Conservation (phyloP, 2,888 invertebrate genomes). For the Microctonus brassicae region DNA sequence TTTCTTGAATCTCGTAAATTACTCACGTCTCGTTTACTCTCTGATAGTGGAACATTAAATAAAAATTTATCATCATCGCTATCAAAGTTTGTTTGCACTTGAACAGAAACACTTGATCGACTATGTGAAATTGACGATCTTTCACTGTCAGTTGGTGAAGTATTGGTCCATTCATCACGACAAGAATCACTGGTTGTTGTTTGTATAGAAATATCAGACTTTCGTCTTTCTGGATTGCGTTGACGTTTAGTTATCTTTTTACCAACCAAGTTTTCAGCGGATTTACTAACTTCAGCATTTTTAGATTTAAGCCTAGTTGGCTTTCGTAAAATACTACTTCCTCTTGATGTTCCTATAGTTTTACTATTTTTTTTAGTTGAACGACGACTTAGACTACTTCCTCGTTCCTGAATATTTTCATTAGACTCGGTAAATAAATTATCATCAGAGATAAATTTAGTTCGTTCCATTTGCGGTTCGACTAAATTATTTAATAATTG, state of each 20-base stretch:
- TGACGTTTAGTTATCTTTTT: slow-evolving; percentile 52
- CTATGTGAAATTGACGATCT: slow-evolving; percentile 47
- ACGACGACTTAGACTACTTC: slow-evolving; percentile 1
- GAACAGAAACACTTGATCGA: slow-evolving; percentile 57
- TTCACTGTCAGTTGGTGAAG: slow-evolving; percentile 58
- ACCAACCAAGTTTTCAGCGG: slow-evolving; percentile 57
- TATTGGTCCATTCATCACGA: slow-evolving; percentile 63
- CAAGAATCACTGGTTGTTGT: slow-evolving; percentile 45
- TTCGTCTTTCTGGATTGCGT: slow-evolving; percentile 60
- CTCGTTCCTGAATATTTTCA: background rate
- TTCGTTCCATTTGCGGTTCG: slow-evolving; percentile 4
- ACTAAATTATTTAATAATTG: slow-evolving; percentile 2
- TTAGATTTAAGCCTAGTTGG: slow-evolving; percentile 58
- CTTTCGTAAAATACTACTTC: slow-evolving; percentile 55
- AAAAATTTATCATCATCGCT: slow-evolving; percentile 30
- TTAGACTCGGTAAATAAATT: background rate
- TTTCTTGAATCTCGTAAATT: slow-evolving; percentile 42
- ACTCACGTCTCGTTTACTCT: slow-evolving; percentile 50
- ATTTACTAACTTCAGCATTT: slow-evolving; percentile 59
- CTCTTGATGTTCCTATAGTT: slow-evolving; percentile 33
- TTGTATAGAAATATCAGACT: slow-evolving; percentile 63
- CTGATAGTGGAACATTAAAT: slow-evolving; percentile 47
- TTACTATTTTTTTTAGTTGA: slow-evolving; percentile 28
- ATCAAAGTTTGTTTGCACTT: slow-evolving; percentile 65
- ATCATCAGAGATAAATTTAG: slow-evolving; percentile 15